Evolutionary conservation across 2,888 invertebrate genomes (phyloP).

Genomic region (Ormyrus labotus): DNA sequence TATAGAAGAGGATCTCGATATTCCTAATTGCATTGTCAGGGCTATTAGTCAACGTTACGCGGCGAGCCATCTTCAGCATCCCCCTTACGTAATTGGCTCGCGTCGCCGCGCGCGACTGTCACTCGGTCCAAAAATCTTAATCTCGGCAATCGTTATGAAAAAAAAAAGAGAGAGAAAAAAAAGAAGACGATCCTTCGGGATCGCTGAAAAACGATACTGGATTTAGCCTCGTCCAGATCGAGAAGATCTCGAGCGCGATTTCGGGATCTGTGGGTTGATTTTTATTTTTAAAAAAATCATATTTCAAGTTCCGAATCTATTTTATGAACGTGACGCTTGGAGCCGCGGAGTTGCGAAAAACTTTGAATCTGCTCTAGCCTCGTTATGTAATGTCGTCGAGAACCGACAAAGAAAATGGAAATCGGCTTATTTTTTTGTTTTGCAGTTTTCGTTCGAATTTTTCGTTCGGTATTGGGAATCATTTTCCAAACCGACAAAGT

Average conservation of each 20-base stretch:
- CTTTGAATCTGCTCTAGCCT: conserved; percentile 32
- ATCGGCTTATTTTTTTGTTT: background rate
- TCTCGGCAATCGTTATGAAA: conserved; percentile 8
- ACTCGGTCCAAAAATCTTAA: conserved; percentile 49
- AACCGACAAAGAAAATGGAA: conserved; percentile 23
- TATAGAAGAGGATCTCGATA: background rate
- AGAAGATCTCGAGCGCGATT: too few species aligned
- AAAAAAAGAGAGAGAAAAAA: background rate
- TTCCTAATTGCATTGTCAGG: conserved; percentile 33
- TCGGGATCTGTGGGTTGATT: background rate
- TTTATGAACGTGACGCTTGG: conserved; percentile 45
- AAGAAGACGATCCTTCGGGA: background rate
- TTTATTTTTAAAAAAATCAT: conserved; percentile 33
- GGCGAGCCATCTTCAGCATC: background rate
- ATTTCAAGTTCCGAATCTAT: conserved; percentile 44
- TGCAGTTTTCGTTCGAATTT: too few species aligned
- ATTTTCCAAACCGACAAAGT: too few species aligned
- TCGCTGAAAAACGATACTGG: too few species aligned
- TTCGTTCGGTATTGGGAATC: too few species aligned
- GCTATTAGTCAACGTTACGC: conserved; percentile 33
- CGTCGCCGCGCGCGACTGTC: conserved; percentile 10
- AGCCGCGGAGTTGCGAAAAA: conserved; percentile 44
- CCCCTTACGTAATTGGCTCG: conserved; percentile 49
- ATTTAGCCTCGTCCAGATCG: too few species aligned
- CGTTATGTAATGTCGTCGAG: conserved; percentile 35